Base-by-base conservation (phyloP, 2,113 vertebrate genomes). In the Aplodontia rufa region DNA sequence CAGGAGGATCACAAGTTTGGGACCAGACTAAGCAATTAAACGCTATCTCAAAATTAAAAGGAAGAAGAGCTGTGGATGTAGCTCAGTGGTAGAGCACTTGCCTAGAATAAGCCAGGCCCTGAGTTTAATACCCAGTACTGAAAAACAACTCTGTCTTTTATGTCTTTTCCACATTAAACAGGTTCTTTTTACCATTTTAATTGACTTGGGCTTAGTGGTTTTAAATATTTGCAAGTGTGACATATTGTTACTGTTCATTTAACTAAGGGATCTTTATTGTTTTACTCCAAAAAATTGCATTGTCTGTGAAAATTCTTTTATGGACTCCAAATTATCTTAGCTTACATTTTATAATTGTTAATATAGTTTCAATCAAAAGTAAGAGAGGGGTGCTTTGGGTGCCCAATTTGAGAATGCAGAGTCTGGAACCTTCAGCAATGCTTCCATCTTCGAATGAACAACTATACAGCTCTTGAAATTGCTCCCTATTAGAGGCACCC, bases 171-270 rank as follows among this genome's bases (percentile, higher is more conserved):
- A 76, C 4, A 37, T 83, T 81, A 86, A 60, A 8, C 82, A 82
- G 35, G 3, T 16, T 82, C 30, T 90, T 86, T 72, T n/a, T 79
- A 9, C 26, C 74, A 2, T 84, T 84, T 78, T 82, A 93, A 84
- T 95, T 95, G 26, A 22, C 37, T 91, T 72, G 28, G 14, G 5
- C 6, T 95, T 81, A 74, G 35, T 58, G 24, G 14, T 85, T 30
- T 51, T 69, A 79, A 69, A n/a, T 40, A 12, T 68, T 5, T 40
- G 32, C 93, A 51, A 69, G 37, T 13, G 76, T 92, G 14, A 55
- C 13, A 74, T 74, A 93, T 58, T 84, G 42, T 49, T 88, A 81
- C 51, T 74, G 22, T 81, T 94, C 78, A 87, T 79, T 93, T 91
- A 64, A 87, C 4, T 66, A 87, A 91, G 22, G 19, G 12, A 60